A percentile compares a stretch with the other conserved stretches of the same genome.
phyloP scores from a whole-genome alignment of 2,888 invertebrate genomes.

The Marasmarcha lunaedactyla region DNA sequence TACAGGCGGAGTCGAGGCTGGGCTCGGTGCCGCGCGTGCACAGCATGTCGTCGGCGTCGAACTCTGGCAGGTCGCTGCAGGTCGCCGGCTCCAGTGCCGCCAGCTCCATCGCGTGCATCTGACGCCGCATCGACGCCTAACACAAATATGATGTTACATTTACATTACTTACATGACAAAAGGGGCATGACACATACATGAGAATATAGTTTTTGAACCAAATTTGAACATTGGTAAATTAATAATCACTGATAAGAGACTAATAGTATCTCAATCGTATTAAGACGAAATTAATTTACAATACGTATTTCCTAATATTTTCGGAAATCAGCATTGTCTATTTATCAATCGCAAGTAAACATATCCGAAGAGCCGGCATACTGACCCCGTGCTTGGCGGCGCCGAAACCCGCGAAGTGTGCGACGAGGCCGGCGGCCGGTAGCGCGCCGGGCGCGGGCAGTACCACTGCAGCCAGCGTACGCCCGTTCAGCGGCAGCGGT shows the following conservation, averaged over 20 bases:
- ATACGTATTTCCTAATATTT: no score
- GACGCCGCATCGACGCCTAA: slow-evolving; percentile 50
- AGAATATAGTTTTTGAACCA: no score
- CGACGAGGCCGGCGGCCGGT: slow-evolving; percentile 24
- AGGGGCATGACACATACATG: no score
- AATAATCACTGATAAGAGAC: no score
- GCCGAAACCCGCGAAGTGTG: slow-evolving; percentile 48
- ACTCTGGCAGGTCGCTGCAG: slow-evolving; percentile 28
- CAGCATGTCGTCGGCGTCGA: slow-evolving; percentile 40
- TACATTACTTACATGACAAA: not conserved
- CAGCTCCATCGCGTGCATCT: slow-evolving; percentile 55
- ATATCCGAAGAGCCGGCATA: no score
- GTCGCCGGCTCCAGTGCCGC: slow-evolving; percentile 12
- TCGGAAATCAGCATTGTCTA: no score
- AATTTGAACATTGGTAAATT: no score
- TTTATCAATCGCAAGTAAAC: no score
- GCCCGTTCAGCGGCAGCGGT: slow-evolving; percentile 40
- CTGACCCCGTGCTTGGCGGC: slow-evolving; percentile 46
- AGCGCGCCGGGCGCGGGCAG: slow-evolving; percentile 25
- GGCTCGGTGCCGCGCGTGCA: slow-evolving; percentile 46
- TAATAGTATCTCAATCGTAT: no score
- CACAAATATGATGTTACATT: not conserved
- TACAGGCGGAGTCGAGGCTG: slow-evolving; percentile 49
- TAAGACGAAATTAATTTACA: no score
- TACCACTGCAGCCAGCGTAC: slow-evolving; percentile 32